These are phyloP conservation scores for Chondrosia reniformis DNA, from an alignment of 37 sponge, comb jelly and placozoan genomes.

Conservation along the genomic window DNA sequence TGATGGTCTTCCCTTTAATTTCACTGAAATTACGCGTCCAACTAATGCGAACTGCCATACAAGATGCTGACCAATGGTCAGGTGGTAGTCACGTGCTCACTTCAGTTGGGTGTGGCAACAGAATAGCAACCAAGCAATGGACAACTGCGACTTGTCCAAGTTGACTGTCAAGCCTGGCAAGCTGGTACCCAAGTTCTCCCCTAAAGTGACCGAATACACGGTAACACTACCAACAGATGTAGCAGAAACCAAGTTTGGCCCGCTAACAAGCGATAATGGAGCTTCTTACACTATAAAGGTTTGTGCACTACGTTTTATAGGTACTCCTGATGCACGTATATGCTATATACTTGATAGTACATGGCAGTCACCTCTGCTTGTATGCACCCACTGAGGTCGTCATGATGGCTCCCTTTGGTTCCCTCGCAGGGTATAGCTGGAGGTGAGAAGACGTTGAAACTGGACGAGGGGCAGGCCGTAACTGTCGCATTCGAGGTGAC, in stretches of 20 bases:
- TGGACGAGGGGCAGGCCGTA: conserved; percentile 68
- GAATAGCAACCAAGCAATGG: conserved; percentile 73
- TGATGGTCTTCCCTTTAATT: conserved; percentile 14
- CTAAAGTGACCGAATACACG: conserved; percentile 57
- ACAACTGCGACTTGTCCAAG: conserved; percentile 84
- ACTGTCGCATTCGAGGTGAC: conserved; percentile 61
- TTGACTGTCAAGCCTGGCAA: conserved; percentile 81
- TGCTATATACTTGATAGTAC: too few relatives aligned
- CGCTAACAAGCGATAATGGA: conserved; percentile 72
- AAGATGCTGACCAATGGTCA: not conserved
- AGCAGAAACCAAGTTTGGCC: conserved; percentile 58
- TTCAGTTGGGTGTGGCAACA: too few relatives aligned
- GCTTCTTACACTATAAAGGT: conserved; percentile 90
- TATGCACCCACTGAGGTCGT: too few relatives aligned
- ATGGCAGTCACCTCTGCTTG: too few relatives aligned
- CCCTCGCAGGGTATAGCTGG: conserved; percentile 47
- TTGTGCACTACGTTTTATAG: not conserved
- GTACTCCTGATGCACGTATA: too few relatives aligned
- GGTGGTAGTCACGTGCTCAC: too few relatives aligned
- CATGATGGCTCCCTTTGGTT: too few relatives aligned
- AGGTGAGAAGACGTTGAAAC: conserved; percentile 55
- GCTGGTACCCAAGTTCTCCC: conserved; percentile 81
- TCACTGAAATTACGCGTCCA: not conserved
- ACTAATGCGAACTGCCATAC: not conserved
- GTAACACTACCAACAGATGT: conserved; percentile 68